These are phyloP conservation scores for Dunckerocampus dactyliophorus DNA, from an alignment of 2,113 vertebrate genomes.

Conservation along the genomic window DNA sequence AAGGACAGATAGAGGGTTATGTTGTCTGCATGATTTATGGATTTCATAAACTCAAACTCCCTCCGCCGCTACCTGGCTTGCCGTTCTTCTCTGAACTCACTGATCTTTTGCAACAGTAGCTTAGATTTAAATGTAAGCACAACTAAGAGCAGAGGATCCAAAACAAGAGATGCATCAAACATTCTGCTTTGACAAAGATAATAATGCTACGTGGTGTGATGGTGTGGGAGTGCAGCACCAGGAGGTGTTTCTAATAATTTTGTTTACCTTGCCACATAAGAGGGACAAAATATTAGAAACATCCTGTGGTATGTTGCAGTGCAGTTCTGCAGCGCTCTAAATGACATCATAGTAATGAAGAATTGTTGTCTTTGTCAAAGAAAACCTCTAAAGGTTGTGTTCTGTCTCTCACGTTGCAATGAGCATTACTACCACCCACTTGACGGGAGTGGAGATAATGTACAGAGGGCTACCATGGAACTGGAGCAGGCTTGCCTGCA, in stretches of 20 bases:
- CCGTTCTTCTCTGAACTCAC: slow-evolving; percentile 56
- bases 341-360: too few species aligned
- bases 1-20: slow-evolving; percentile 42
- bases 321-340: too few species aligned
- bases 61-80: slow-evolving; percentile 55
- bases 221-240: too few species aligned
- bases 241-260: too few species aligned
- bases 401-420: too few species aligned
- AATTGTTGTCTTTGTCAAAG: too few species aligned
- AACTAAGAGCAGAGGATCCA: slow-evolving; percentile 34
- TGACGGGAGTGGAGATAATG: too few species aligned
- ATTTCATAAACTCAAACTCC: slow-evolving; percentile 70
- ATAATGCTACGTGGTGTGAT: background rate
- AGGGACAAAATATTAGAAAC: background rate
- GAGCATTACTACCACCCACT: too few species aligned
- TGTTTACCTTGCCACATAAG: background rate
- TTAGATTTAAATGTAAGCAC: slow-evolving; percentile 32
- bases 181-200: background rate
- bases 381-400: too few species aligned
- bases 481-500: too few species aligned
- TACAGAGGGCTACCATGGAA: too few species aligned
- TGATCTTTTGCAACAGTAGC: slow-evolving; percentile 49
- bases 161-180: background rate
- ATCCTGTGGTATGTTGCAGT: background rate
- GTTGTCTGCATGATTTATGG: slow-evolving; percentile 73